Evolutionary conservation across 2,888 invertebrate species (phyloP).

Genomic region (Apodemia hepburni): DNA sequence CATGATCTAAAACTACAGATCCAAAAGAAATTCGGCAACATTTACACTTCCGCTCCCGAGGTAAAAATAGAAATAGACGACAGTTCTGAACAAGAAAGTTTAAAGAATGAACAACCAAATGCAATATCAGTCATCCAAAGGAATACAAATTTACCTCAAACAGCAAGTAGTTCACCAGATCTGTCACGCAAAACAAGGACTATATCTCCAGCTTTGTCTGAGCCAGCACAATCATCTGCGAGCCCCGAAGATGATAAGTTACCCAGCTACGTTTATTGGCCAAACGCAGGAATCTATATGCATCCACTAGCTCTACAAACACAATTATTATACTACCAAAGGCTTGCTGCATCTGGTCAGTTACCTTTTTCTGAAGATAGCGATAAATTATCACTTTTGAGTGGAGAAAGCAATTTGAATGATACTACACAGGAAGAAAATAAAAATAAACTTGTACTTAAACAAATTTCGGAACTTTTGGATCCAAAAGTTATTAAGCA

Average conservation of each 20-base stretch:
- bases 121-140: constrained; percentile 72
- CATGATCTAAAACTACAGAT: constrained; percentile 84
- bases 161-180: constrained; percentile 69
- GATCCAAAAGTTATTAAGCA: constrained; percentile 68
- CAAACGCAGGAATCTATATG: constrained; percentile 84
- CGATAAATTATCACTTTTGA: constrained; percentile 54
- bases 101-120: constrained; percentile 61
- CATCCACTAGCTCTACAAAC: constrained; percentile 88
- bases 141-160: constrained; percentile 59
- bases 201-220: constrained; percentile 59
- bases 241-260: constrained; percentile 57
- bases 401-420: constrained; percentile 45
- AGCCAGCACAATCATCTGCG: constrained; percentile 59
- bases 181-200: constrained; percentile 50
- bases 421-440: constrained; percentile 62
- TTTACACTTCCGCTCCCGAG: constrained; percentile 77
- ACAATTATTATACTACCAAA: constrained; percentile 87
- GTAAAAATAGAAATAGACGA: constrained; percentile 82
- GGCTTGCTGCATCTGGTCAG: constrained; percentile 80
- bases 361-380: constrained; percentile 61
- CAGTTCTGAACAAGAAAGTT: constrained; percentile 67
- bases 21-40: constrained; percentile 81
- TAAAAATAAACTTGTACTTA: constrained; percentile 64
- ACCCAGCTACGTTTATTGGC: constrained; percentile 85
- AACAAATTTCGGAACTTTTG: constrained; percentile 68